Conservation (phyloP, 1,140 invertebrate species). For the Pentalonia nigronervosa region DNA sequence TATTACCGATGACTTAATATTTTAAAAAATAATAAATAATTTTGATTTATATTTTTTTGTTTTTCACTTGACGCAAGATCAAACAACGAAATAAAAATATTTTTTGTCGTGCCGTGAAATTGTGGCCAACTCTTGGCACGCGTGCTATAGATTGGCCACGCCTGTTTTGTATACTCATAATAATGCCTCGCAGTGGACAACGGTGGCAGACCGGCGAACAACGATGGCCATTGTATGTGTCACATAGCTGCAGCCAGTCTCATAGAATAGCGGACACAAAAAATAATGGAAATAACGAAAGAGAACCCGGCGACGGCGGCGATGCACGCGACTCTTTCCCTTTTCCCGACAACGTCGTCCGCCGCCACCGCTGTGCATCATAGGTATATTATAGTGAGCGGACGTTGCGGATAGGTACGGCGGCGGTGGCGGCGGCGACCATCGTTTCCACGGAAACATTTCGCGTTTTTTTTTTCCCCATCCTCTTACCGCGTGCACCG, state of each 20-base stretch:
- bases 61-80: no score
- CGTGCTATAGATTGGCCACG: no score
- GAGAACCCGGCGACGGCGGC: neutral
- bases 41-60: no score
- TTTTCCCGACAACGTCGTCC: neutral
- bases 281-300: neutral
- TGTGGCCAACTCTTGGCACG: no score
- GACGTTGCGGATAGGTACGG: neutral
- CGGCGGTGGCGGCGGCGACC: neutral
- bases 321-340: neutral
- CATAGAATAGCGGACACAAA: neutral
- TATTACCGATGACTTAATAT: no score
- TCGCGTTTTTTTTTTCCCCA: neutral
- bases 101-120: no score
- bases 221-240: neutral
- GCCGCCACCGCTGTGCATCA: neutral
- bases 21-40: no score
- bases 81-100: no score
- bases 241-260: neutral
- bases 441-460: conserved; percentile 40
- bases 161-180: neutral
- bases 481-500: neutral
- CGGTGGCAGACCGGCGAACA: no score
- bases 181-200: neutral
- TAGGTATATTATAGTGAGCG: neutral